Percentiles rank a stretch among this genome's conserved stretches.
phyloP scores from a whole-genome alignment of 2,797 vertebrate species.

The Fistularia commersonii region DNA sequence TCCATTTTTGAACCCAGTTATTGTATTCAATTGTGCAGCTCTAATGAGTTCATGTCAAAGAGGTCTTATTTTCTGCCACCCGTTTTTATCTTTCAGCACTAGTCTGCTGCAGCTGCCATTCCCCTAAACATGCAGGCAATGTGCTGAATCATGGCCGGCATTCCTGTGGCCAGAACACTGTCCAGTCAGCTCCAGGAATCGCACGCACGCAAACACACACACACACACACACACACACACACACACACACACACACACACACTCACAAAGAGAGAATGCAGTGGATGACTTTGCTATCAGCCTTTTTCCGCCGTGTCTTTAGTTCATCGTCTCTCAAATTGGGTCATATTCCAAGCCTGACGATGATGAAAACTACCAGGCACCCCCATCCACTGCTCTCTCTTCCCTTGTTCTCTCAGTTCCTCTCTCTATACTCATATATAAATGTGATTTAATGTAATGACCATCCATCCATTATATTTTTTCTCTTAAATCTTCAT shows the following conservation, averaged over 20 bases:
- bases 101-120: conserved; percentile 33
- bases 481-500: too few species aligned
- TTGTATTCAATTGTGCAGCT: not conserved
- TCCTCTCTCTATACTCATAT: too few species aligned
- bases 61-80: conserved; percentile 19
- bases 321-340: not conserved
- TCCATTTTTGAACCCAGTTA: too few species aligned
- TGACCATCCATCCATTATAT: too few species aligned
- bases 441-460: too few species aligned
- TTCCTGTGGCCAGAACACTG: conserved; percentile 64
- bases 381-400: too few species aligned
- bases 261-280: conserved; percentile 14
- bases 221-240: not conserved
- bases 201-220: conserved; percentile 9
- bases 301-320: conserved; percentile 3
- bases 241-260: conserved; percentile 4
- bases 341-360: not conserved
- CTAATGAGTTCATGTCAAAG: conserved; percentile 2
- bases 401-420: too few species aligned
- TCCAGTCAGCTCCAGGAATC: conserved; percentile 63
- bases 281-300: conserved; percentile 36
- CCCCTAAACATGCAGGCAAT: conserved; percentile 61
- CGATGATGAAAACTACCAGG: too few species aligned
- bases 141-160: conserved; percentile 70
- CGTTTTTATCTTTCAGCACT: conserved; percentile 28